A percentile compares a stretch with the other conserved stretches of the same genome.
Evolutionary conservation across 2,888 invertebrate species (phyloP).

Genomic region (Luperina nickerlii): DNA sequence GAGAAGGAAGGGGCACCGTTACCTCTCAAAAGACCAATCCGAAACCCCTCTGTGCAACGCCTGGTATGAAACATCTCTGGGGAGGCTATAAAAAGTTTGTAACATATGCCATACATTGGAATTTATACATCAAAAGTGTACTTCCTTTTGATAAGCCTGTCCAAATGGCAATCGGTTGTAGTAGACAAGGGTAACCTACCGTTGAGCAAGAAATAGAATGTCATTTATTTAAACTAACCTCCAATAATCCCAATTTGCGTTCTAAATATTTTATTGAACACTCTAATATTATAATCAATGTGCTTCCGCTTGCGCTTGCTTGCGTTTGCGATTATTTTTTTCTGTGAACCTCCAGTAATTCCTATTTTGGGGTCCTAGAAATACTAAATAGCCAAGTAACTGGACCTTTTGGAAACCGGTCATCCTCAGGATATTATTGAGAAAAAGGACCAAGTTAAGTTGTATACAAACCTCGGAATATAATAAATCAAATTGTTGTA

Average conservation of each 20-base stretch:
- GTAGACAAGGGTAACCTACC: not conserved
- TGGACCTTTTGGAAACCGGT: not conserved
- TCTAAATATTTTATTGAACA: not conserved
- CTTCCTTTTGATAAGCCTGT: not conserved
- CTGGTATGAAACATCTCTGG: not conserved
- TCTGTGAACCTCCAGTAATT: not conserved
- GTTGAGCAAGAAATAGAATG: too few species aligned
- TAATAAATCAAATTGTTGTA: slow-evolving; percentile 29
- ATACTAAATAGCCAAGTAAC: not conserved
- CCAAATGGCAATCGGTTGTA: not conserved
- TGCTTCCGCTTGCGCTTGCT: too few species aligned
- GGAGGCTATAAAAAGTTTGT: not conserved
- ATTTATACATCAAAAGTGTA: not conserved
- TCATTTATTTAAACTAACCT: not conserved
- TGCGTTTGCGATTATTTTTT: too few species aligned
- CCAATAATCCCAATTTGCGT: not conserved
- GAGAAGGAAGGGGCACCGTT: not conserved
- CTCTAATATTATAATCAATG: too few species aligned
- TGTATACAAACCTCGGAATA: slow-evolving; percentile 40
- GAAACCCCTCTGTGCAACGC: not conserved
- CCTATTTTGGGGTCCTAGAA: not conserved
- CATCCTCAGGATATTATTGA: not conserved
- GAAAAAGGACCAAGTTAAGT: not conserved
- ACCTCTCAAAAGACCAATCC: not conserved
- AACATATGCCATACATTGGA: not conserved